These are phyloP conservation scores for Aproaerema taeniolella DNA, from an alignment of 2,888 invertebrate genomes.

Conservation along the genomic window DNA sequence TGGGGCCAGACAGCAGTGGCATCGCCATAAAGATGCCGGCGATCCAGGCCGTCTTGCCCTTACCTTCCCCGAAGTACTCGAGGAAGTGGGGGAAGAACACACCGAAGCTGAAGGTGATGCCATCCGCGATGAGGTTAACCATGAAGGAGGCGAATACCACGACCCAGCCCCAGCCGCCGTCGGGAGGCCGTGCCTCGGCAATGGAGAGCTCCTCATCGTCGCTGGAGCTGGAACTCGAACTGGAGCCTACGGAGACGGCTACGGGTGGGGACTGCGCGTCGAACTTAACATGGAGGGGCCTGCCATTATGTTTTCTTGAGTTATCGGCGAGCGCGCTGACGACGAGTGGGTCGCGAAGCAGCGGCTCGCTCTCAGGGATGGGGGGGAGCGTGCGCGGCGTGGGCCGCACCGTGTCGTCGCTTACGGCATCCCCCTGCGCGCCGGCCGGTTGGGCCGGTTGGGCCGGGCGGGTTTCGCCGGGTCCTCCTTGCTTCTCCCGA, in stretches of 20 bases:
- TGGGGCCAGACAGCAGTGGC: slow-evolving; percentile 90
- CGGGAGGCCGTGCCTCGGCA: slow-evolving; percentile 85
- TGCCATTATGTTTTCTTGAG: slow-evolving; percentile 47
- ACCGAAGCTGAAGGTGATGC: slow-evolving; percentile 94
- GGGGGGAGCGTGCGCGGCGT: slow-evolving; percentile 54
- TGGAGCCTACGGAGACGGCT: slow-evolving; percentile 54
- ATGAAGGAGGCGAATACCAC: slow-evolving; percentile 92
- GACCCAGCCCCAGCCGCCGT: slow-evolving; percentile 96
- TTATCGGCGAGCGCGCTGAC: slow-evolving; percentile 31
- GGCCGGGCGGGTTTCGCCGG: slow-evolving; percentile 61
- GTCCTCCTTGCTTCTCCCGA: slow-evolving; percentile 68
- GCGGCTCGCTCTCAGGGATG: slow-evolving; percentile 63
- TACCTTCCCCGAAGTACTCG: slow-evolving; percentile 89
- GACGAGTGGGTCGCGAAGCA: slow-evolving; percentile 44
- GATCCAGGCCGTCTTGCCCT: slow-evolving; percentile 93
- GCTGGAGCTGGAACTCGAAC: slow-evolving; percentile 75
- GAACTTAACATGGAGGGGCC: slow-evolving; percentile 78
- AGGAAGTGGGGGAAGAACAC: slow-evolving; percentile 92
- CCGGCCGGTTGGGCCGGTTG: slow-evolving; percentile 45
- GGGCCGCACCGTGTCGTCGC: slow-evolving; percentile 54
- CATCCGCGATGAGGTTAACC: slow-evolving; percentile 94
- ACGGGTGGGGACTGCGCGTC: slow-evolving; percentile 66
- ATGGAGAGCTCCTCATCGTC: slow-evolving; percentile 80
- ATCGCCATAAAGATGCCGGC: slow-evolving; percentile 94
- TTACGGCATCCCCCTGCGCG: slow-evolving; percentile 44